Evolutionary conservation across 2,113 vertebrate species (phyloP).

Genomic region (Callionymus lyra): DNA sequence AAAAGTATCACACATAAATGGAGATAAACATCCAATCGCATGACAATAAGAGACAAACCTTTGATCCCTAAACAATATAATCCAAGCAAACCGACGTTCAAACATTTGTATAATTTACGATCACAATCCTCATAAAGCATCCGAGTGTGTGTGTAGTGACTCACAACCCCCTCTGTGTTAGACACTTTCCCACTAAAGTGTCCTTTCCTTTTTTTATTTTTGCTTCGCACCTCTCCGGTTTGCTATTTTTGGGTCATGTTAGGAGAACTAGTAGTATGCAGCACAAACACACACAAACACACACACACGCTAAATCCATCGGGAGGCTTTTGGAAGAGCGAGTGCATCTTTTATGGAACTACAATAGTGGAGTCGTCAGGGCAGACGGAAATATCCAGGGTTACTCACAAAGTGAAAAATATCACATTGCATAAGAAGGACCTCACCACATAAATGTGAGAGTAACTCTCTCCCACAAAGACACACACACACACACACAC

Average conservation of each 20-base stretch:
- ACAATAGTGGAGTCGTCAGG: slow-evolving; percentile 39
- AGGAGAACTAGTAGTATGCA: slow-evolving; percentile 55
- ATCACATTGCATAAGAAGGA: slow-evolving; percentile 67
- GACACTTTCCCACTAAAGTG: slow-evolving; percentile 58
- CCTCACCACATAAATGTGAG: slow-evolving; percentile 56
- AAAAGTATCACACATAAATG: no score
- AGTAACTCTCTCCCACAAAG: slow-evolving; percentile 37
- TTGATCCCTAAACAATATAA: slow-evolving; percentile 25
- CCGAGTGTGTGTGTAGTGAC: slow-evolving; percentile 28
- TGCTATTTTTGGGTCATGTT: slow-evolving; percentile 57
- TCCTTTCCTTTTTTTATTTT: slow-evolving; percentile 67
- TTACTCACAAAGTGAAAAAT: slow-evolving; percentile 68
- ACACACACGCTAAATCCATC: slow-evolving; percentile 31
- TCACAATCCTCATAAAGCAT: slow-evolving; percentile 11
- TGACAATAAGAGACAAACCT: slow-evolving; percentile 13
- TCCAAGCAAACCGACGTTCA: slow-evolving; percentile 16
- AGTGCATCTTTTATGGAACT: slow-evolving; percentile 50
- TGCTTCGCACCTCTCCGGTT: slow-evolving; percentile 58
- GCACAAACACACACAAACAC: slow-evolving; percentile 8
- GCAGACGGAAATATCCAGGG: slow-evolving; percentile 61
- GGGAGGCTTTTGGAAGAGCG: slow-evolving; percentile 40
- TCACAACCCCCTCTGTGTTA: slow-evolving; percentile 51
- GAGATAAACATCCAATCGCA: slow-evolving; percentile 21
- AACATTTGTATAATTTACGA: slow-evolving; percentile 11
- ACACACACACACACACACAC: slow-evolving; percentile 1